A percentile compares a stretch with the other conserved stretches of the same genome.
Conservation (phyloP, 1,140 invertebrate genomes). For the Telenomus remus region DNA sequence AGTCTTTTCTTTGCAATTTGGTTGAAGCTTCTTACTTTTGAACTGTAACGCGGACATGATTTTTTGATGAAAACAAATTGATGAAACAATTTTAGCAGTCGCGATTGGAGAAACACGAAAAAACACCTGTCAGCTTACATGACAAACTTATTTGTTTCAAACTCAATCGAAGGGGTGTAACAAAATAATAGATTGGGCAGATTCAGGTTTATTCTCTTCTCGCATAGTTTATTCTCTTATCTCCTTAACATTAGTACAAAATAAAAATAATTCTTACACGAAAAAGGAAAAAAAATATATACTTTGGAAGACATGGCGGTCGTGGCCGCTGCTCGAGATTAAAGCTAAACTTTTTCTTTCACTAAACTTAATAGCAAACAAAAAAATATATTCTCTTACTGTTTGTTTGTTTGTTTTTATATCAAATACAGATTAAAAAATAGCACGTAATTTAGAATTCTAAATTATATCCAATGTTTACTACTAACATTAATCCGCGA, state of each 20-base stretch:
- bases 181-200: not conserved
- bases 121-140: not conserved
- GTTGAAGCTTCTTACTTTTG: no score
- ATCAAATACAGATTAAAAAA: no score
- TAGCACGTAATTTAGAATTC: no score
- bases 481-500: not conserved
- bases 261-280: constrained; percentile 1
- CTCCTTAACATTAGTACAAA: constrained; percentile 1
- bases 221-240: not conserved
- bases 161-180: not conserved
- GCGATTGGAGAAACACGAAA: no score
- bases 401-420: no score
- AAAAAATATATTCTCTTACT: no score
- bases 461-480: not conserved
- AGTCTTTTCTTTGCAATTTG: no score
- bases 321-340: not conserved
- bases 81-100: no score
- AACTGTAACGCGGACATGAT: no score
- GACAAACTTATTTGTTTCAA: not conserved
- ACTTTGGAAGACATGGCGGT: constrained; percentile 1
- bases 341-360: not conserved
- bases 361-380: not conserved
- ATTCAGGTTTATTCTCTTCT: not conserved
- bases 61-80: no score
- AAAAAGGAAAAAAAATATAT: not conserved